These are phyloP conservation scores for Steromphala cineraria DNA, from an alignment of 2,888 invertebrate genomes.

Conservation along the genomic window DNA sequence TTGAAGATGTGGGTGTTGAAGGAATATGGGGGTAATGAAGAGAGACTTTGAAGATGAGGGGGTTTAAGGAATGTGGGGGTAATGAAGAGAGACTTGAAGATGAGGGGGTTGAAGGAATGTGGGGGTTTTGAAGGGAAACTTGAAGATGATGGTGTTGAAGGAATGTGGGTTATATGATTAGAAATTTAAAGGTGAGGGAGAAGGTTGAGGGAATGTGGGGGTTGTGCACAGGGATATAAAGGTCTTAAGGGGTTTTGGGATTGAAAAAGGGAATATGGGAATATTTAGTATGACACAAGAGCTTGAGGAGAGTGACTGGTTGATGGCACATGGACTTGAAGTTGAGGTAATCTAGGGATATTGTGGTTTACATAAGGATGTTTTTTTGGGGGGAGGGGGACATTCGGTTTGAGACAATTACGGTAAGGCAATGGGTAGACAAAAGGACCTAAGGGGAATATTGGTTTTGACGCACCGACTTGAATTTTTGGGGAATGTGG, in stretches of 20 bases:
- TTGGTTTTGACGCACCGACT: too few species aligned
- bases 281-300: too few species aligned
- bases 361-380: too few species aligned
- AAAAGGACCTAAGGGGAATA: too few species aligned
- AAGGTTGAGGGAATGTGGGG: conserved; percentile 79
- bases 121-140: conserved; percentile 97
- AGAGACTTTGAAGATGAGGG: not conserved
- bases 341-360: too few species aligned
- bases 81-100: conserved; percentile 64
- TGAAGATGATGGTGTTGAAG: conserved; percentile 82
- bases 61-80: conserved; percentile 81
- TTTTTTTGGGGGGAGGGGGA: too few species aligned
- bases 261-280: not conserved
- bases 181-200: conserved; percentile 89
- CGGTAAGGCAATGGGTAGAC: too few species aligned
- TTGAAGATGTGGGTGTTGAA: conserved; percentile 92
- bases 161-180: conserved; percentile 80
- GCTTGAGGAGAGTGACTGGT: too few species aligned
- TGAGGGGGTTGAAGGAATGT: conserved; percentile 78
- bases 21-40: not conserved
- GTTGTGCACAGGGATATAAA: conserved; percentile 99
- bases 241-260: conserved; percentile 76
- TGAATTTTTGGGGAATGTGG: too few species aligned
- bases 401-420: too few species aligned
- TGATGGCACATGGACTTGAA: too few species aligned